Base-by-base conservation (phyloP, 2,888 invertebrate species). In the Thymelicus acteon region DNA sequence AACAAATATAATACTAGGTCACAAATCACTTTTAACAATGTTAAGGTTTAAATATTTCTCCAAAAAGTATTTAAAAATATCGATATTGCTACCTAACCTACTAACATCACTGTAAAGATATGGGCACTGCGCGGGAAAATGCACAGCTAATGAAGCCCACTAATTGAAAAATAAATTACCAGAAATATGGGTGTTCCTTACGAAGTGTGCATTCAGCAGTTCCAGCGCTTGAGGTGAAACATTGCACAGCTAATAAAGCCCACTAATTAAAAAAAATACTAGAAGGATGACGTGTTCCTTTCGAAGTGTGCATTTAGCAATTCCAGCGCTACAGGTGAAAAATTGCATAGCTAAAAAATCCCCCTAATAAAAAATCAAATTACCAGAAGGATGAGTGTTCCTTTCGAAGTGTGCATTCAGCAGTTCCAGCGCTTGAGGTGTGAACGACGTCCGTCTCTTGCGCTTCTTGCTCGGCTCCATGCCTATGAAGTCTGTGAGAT, bases 351-450 rank as follows among this genome's bases (percentile, higher is more conserved):
- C 15, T 60, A 40, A 15, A 40, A 60, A 57, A 8, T 19, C 19
- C 47, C 47, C 0, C 3, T 8, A 54, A 24, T 12, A 6, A 24
- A 54, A 24, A 54, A 54, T 19, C 19, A 6, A 7, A 24, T 60
- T 94, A 98, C 99, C 99, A 90, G 99, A 98, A 49, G 99, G 99
- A 95, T 99, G 99, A 70, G 99, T 99, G 92, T 99, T 99, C 82
- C 98, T 96, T 90, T 98, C 98, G 86, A 99, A 99, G 92, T 99
- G 98, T 72, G 98, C 97, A 89, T 99, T 99, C 72, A 99, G 95
- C 75, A 98, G 94, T 91, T 99, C 99, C 81, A 99, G 91, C 13
- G 99, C 99, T 89, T 98, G 98, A 0, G 99, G 99, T 6, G 99
- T 99, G 93, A 99, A 99, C 0, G 99, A 99, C 49, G 99, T 99